Base-by-base conservation (phyloP, 1,140 invertebrate genomes). In the Drosophila ambigua region DNA sequence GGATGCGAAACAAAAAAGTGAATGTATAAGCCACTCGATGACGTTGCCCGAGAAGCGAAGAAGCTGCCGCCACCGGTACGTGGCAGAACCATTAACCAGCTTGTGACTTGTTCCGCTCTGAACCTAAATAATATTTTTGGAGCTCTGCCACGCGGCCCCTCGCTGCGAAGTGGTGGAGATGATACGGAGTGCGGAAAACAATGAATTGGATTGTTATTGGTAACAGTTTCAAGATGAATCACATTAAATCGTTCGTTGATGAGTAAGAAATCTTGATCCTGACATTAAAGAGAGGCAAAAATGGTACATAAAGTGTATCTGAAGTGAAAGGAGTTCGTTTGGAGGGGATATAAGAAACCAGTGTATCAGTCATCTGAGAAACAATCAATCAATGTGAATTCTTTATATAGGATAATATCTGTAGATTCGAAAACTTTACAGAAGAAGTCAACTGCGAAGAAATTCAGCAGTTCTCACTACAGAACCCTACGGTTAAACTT, bases 1-100 rank as follows among this genome's bases (percentile, higher is more conserved):
- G 81, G 81, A 84, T 84, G 81, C 81, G 81, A 87, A 85, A 81
- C 81, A 87, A 81, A 76, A 82, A 84, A 87, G 82, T 85, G 81
- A 85, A 85, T 85, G 81, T 85, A 82, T 82, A 72, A 63, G 74
- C 77, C 61, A 85, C 81, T 87, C 59, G 78, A 87, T 87, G 81
- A 85, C 82, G 82, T 75, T 85, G 81, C 61, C 72, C 73, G 59
- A 57, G 60, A 35, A 46, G 68, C 41, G 48, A 52, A 68, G 61
- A 63, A 44, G 43, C 41, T 44, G 60, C 46, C 4, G 35, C 52
- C 53, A 64, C 66, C 46, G 64, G 74, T 79, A 66, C 81, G 81
- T 87, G 81, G 81, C 81, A 85, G 81, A 85, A 85, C 82, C 79
- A 87, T 87, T 82, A 85, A 82, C 59, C 45, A 53, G 49, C 72